Percentiles rank a stretch among this genome's conserved stretches.
These are phyloP conservation scores for Torymus aiolomorphi DNA, from an alignment of 2,888 invertebrate species.

Conservation along the genomic window DNA sequence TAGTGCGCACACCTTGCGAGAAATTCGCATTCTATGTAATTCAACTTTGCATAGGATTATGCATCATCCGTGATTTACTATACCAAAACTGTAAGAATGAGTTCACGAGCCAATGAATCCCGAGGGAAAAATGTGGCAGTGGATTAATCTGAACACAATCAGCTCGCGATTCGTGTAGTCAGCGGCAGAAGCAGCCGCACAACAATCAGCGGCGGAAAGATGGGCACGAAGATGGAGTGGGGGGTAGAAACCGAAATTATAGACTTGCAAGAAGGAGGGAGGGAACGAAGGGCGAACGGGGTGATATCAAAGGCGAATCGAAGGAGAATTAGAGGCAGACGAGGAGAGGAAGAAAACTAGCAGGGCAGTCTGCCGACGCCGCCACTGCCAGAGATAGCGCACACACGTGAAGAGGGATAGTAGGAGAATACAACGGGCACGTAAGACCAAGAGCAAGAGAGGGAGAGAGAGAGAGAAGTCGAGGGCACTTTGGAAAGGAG, in stretches of 20 bases:
- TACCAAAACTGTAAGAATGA: no score
- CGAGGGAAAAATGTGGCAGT: no score
- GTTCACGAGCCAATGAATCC: no score
- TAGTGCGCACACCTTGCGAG: no score
- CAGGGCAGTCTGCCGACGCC: conserved; percentile 7
- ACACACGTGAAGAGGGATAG: conserved; percentile 55
- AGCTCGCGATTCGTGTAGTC: conserved; percentile 15
- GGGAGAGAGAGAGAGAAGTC: conserved; percentile 43
- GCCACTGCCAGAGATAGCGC: conserved; percentile 26
- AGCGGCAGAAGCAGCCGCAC: background rate
- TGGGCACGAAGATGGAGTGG: conserved; percentile 4
- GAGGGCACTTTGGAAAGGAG: conserved; percentile 54
- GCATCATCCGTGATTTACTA: no score
- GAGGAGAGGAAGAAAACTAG: conserved; percentile 30
- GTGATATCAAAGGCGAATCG: conserved; percentile 53
- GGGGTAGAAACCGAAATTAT: conserved; percentile 23
- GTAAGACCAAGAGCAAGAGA: conserved; percentile 9
- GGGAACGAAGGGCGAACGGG: background rate
- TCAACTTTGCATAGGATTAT: no score
- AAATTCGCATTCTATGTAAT: no score
- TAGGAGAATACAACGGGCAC: conserved; percentile 29
- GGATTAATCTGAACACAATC: conserved; percentile 36
- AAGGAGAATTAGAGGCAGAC: conserved; percentile 53
- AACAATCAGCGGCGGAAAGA: background rate
- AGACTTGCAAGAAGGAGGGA: conserved; percentile 11